Evolutionary conservation across 2,888 invertebrate species (phyloP), one percentile per base, ranked within the genome.

Genomic region (Torymus texanus): DNA sequence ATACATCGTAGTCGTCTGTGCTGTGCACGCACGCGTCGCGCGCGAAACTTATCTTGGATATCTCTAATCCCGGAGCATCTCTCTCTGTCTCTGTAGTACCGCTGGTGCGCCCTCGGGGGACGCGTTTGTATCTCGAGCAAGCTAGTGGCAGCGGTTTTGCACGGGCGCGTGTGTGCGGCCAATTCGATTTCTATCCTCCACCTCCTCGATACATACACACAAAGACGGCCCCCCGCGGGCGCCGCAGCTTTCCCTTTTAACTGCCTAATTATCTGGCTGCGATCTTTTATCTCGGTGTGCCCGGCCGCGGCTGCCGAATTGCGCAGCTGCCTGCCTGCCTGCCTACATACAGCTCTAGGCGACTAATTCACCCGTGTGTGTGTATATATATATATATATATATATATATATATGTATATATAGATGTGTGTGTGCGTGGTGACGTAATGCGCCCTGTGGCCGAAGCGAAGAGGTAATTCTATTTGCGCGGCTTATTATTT

Each of bases 211-310:
- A 14, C 53, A 29, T 18, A 50, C 55, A 67, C 10, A 63, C 11
- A 63, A 24, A 16, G 24, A 59, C 65, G 51, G 62, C 11, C 11
- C 11, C 24, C 10, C 16, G 12, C 18, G 29, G 29, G 5, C 29
- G 8, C 21, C 29, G 8, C 21, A 14, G 56, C 50, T 13, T 13
- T 16, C 58, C 62, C 24, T 58, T 75, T 68, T 76, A 76, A 76
- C 72, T 41, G 68, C 58, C 72, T 76, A 80, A 80, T 80, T 76
- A 80, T 80, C 67, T 61, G 41, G n/a, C 72, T 18, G 62, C 56
- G 72, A 79, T 79, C 79, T 79, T 79, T 79, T 76, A 72, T 79
- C 75, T 51, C 53, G 53, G 59, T 14, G n/a, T 21, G 21, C 21
- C 21, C 21, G 21, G 21, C 4, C 51, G 18, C 13, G 1, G 41